Base-by-base conservation (phyloP, 1,140 invertebrate genomes). In the Tribolium madens region DNA sequence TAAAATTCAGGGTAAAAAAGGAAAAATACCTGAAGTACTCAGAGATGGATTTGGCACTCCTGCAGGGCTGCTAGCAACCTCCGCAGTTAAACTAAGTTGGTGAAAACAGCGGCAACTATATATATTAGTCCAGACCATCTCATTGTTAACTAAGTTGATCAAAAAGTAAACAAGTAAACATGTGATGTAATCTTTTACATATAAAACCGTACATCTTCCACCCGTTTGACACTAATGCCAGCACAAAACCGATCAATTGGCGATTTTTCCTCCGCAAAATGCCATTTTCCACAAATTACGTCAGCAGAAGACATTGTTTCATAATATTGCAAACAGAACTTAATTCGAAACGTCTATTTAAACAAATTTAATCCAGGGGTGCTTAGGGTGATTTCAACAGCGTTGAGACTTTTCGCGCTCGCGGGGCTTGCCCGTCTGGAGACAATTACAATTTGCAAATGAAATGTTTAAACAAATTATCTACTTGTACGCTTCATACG, bases 21-120 rank as follows among this genome's bases (percentile, higher is more conserved):
- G 7, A 13, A 21, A 76, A 69, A 52, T 70, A 78, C 76, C 76
- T 36, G 53, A 64, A 78, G 76, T 78, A 47, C 69, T 78, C 76
- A 78, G 76, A 78, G 72, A 75, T 78, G 14, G 21, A n/a, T 52
- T 17, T 6, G 47, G 70, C 76, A 78, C 76, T 68, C 14, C 76
- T 78, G 76, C 76, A 78, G 76, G 76, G 76, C 76, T 78, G 68
- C 53, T 72, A 75, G 76, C 73, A 73, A 73, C 76, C 76, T 78
- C 76, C 76, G 76, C 76, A 78, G 76, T 78, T 69, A 70, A 74
- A 78, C 76, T 78, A 73, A 60, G 36, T 36, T 75, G 46, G 50
- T 74, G 13, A 75, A 68, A 70, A 78, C 76, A 78, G 73, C 26
- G 60, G 46, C 46, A 78, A 78, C 17, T 78, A 70, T 78, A 78